Base-by-base conservation (phyloP, 2,888 invertebrate genomes). In the Chalcosyrphus nemorum region DNA sequence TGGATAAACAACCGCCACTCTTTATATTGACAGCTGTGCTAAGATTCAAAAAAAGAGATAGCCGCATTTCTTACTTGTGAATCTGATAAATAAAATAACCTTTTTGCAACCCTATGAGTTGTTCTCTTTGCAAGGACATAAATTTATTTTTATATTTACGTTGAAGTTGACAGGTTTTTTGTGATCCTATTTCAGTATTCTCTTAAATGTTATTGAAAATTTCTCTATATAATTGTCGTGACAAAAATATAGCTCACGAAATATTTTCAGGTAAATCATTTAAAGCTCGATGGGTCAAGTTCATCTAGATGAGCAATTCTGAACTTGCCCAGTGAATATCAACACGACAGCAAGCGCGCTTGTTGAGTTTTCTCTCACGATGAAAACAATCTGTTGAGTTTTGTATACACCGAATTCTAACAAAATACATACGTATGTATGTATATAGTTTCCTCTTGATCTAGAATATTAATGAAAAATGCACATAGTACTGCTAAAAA, bases 321-420 rank as follows among this genome's bases (percentile, higher is more conserved):
- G 27, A 45, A 75, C 27, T n/a, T 71, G 63, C 56, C n/a, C 15
- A 47, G 35, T 9, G 4, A 15, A 56, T 17, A 66, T 15, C 11
- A 54, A 35, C 9, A 41, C 57, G n/a, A 47, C 9, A 27, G 7
- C 27, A 43, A 47, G 41, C 38, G 52, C 35, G 29, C 61, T 56
- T 61, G 43, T 70, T 61, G 52, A 76, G 41, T 61, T 59, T 54
- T 57, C 57, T 52, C 43, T 59, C 45, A 15, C 50, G 32, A 35
- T 47, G 38, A 50, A 74, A 65, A 74, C 72, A 74, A 80, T 66
- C 80, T 80, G 74, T 74, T 74, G 80, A 80, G 45, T 74, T 50
- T 52, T 41, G 29, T 29, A 56, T 65, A 11, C 24, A 9, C 24
- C 59, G 24, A 50, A 32, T 38, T 47, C 57, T 50, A 52, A 35